Conservation (phyloP, 2,797 vertebrate species). For the Caiman crocodilus region DNA sequence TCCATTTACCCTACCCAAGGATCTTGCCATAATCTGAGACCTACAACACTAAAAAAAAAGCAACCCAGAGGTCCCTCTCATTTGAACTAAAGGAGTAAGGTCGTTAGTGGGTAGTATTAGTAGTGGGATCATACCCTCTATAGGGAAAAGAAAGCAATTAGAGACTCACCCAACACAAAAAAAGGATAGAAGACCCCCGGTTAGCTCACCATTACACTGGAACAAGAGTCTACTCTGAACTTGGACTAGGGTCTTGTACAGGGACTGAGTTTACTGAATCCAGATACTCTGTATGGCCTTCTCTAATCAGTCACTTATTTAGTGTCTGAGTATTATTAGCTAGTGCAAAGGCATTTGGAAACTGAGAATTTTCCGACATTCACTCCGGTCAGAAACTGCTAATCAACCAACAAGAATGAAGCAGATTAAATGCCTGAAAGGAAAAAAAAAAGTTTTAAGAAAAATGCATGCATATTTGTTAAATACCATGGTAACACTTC, state of each 20-base stretch:
- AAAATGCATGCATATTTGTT: accelerated
- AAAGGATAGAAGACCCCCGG: no score
- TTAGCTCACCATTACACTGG: not conserved
- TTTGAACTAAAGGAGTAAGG: not conserved
- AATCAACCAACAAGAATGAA: not conserved
- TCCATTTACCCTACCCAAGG: not conserved
- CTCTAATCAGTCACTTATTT: not conserved
- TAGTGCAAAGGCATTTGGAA: not conserved
- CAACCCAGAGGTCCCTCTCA: not conserved
- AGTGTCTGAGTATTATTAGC: not conserved
- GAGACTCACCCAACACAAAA: not conserved
- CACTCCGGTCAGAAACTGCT: not conserved
- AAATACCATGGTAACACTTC: not conserved
- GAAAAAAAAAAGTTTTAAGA: not conserved
- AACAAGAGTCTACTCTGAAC: not conserved
- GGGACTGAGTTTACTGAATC: not conserved
- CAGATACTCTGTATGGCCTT: not conserved
- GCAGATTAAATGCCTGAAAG: not conserved
- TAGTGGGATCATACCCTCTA: no score
- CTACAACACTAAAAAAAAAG: not conserved
- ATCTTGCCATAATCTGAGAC: not conserved
- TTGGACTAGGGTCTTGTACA: not conserved
- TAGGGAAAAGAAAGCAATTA: not conserved
- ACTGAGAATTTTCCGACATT: not conserved
- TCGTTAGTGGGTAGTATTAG: no score